Base-by-base conservation (phyloP, 2,888 invertebrate species). In the Sthenelais limicola region DNA sequence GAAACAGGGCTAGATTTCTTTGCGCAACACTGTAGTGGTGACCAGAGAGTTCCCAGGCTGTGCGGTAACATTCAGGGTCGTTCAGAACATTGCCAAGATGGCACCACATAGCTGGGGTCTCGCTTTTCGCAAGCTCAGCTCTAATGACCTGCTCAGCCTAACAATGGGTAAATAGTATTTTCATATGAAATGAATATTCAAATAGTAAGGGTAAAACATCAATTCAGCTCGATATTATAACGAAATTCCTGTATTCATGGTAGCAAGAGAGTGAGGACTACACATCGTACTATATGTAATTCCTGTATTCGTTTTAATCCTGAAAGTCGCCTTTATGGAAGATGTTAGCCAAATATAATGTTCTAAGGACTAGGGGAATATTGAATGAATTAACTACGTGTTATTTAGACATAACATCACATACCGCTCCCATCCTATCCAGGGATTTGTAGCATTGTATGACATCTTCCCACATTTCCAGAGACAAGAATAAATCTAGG, bases 401-500 rank as follows among this genome's bases (percentile, higher is more conserved):
- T 9, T 18, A 43, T 43, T 12, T 9, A 43, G 18, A 18, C 18
- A 43, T 43, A 43, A 12, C 30, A 12, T 26, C 4, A 32, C 48
- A 32, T 75, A 92, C 93, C 90, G 95, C 95, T 83, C 97, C 95
- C 47, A 92, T 90, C 79, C 96, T 89, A 80, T 95, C 93, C 75
- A 98, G 87, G 76, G 92, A 89, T 49, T 94, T 94, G 85, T 98
- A 98, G 88, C 98, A 98, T 0, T 92, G 91, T 71, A 99, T 94
- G 33, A 96, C 94, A 77, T 96, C 93, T 82, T 97, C 95, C 97
- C 98, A 99, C 30, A 94, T 89, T 80, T 94, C 91, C 30, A 97
- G 78, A 35, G 82, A 78, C 72, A 88, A 86, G 78, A 84, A 89
- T 26, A 89, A 83, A 15, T 87, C 84, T 26, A 90, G 80, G 0